Base-by-base conservation (phyloP, 2,888 invertebrate species). In the Synergus itoensis region DNA sequence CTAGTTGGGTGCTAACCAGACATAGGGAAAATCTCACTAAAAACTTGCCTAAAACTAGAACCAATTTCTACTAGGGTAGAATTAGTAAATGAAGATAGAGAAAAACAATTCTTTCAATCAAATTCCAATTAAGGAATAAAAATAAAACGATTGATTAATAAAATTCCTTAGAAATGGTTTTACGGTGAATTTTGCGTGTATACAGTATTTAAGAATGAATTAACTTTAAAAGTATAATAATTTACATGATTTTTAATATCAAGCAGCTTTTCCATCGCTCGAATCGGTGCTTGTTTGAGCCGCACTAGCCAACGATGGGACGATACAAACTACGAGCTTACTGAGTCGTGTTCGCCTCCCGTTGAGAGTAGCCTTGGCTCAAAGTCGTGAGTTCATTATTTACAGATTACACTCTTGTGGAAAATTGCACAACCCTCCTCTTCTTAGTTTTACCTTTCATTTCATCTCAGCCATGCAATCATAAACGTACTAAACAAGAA, bases 341-440 rank as follows among this genome's bases (percentile, higher is more conserved):
- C 84, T 57, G 78, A 75, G 62, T 45, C 76, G 80, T 63, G 69
- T 78, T 78, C 60, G 73, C 75, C 77, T 79, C 81, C 77, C 77
- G 78, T 80, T 69, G 76, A 83, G 79, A 78, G 80, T 18, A 79
- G 83, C 82, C 84, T 57, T 78, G 60, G 21, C 60, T 60, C 60
- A 83, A 83, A 85, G 84, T 76, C 78, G 69, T 63, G 80, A 84
- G 82, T 87, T 89, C 88, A 89, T 90, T 90, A 90, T 89, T 90
- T 89, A 90, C 88, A 81, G 86, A 86, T 84, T 76, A 82, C 80
- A 83, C 85, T 86, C 85, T 79, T 81, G 84, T 85, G 82, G 79
- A 77, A 84, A 86, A 85, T 85, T 82, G 83, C 81, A 83, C 83
- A 79, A 78, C 82, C 77, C 64, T 79, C 76, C 77, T 79, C 78